Conservation (phyloP, 92 coral and sea anemone species). For the Umimayanthus chanpuru region DNA sequence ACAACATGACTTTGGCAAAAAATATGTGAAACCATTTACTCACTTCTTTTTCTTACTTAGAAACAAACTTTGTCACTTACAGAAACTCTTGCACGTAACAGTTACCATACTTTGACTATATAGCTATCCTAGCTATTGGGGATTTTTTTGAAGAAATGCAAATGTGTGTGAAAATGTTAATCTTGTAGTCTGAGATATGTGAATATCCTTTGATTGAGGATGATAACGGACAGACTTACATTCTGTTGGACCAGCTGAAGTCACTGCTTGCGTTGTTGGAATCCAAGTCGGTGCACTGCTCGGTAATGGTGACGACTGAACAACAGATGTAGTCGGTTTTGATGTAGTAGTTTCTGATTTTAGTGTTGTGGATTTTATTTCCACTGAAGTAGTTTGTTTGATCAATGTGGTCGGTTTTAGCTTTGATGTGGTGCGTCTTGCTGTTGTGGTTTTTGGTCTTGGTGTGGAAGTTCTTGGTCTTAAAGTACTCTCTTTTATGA, state of each 20-base stretch:
- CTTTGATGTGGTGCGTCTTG: slow-evolving; percentile 13
- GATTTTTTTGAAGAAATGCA: too few species aligned
- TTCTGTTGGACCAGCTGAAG: slow-evolving; percentile 12
- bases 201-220: too few species aligned
- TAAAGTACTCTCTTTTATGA: background rate
- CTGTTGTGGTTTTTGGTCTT: background rate
- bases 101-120: too few species aligned
- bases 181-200: too few species aligned
- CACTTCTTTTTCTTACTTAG: too few species aligned
- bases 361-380: background rate
- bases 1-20: too few species aligned
- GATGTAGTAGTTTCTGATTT: slow-evolving; percentile 8
- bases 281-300: background rate
- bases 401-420: background rate
- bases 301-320: background rate
- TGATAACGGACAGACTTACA: slow-evolving; percentile 10
- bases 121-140: too few species aligned
- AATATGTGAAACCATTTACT: too few species aligned
- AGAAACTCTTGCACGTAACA: too few species aligned
- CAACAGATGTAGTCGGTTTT: background rate
- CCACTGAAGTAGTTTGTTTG: background rate
- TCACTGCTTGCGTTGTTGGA: slow-evolving; percentile 10
- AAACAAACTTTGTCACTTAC: too few species aligned
- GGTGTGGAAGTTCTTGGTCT: background rate
- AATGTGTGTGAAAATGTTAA: too few species aligned